Percentiles rank a stretch among this genome's conserved stretches.
Conservation (phyloP, 2,888 invertebrate genomes). For the Amiota mariae region DNA sequence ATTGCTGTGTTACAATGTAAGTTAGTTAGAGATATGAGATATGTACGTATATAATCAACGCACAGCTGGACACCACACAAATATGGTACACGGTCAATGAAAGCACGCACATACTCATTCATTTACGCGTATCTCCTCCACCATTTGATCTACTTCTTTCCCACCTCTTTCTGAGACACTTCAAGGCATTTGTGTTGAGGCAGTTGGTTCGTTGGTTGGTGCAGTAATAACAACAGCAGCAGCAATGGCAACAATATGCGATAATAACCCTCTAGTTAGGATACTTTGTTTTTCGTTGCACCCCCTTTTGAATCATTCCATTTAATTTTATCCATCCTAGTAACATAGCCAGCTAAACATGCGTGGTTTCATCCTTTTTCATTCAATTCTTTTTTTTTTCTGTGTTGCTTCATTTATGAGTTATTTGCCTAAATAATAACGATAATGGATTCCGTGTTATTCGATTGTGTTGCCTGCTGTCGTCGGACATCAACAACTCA, state of each 20-base stretch:
- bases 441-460: constrained; percentile 44
- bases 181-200: constrained; percentile 1
- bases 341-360: background rate
- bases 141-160: background rate
- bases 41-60: too few relatives aligned
- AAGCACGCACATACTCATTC: background rate
- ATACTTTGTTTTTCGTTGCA: too few relatives aligned
- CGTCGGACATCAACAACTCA: background rate
- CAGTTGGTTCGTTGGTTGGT: background rate
- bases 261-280: too few relatives aligned
- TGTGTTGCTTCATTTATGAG: constrained; percentile 56
- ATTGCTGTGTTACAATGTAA: too few relatives aligned
- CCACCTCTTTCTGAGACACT: too few relatives aligned
- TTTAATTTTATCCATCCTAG: background rate
- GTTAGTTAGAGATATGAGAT: too few relatives aligned
- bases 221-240: background rate
- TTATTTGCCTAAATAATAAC: constrained; percentile 54
- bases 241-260: background rate
- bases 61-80: constrained; percentile 49
- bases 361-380: background rate
- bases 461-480: constrained; percentile 2
- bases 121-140: background rate
- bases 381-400: background rate
- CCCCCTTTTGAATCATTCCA: background rate
- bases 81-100: background rate